These are phyloP conservation scores for Rhamphomyia laevipes DNA, from an alignment of 2,888 invertebrate genomes.

Conservation along the genomic window DNA sequence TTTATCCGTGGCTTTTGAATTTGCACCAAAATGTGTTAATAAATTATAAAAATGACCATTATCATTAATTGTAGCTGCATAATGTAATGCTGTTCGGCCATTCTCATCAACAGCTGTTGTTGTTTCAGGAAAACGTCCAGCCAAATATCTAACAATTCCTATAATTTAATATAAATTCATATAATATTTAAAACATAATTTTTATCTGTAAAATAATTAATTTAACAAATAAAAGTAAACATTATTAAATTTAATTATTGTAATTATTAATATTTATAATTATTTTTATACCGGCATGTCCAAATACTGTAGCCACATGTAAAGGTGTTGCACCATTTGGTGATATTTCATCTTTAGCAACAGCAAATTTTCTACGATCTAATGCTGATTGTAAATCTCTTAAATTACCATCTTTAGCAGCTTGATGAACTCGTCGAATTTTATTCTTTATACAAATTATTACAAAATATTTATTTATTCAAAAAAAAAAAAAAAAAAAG, in stretches of 20 bases:
- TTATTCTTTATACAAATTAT: conserved; percentile 51
- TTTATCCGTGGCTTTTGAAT: conserved; percentile 69
- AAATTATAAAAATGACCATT: conserved; percentile 82
- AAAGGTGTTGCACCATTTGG: conserved; percentile 74
- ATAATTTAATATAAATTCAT: not conserved
- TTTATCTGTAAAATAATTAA: not conserved
- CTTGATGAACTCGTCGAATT: conserved; percentile 78
- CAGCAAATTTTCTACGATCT: conserved; percentile 81
- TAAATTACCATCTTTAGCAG: conserved; percentile 73
- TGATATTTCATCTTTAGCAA: conserved; percentile 74
- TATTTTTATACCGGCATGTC: conserved; percentile 54
- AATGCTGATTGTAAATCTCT: conserved; percentile 73
- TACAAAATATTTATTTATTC: not conserved
- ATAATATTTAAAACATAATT: not conserved
- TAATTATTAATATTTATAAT: not conserved
- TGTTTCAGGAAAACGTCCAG: conserved; percentile 77
- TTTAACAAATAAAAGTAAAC: not conserved
- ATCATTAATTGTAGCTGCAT: conserved; percentile 71
- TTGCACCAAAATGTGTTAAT: conserved; percentile 73
- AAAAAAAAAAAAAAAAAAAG: not conserved
- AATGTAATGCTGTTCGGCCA: conserved; percentile 79
- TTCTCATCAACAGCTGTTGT: conserved; percentile 65
- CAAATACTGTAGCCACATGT: conserved; percentile 76
- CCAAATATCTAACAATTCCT: conserved; percentile 46
- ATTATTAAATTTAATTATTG: not conserved